These are phyloP conservation scores for Callaeas wilsoni DNA, from an alignment of 2,113 vertebrate genomes.

Conservation along the genomic window DNA sequence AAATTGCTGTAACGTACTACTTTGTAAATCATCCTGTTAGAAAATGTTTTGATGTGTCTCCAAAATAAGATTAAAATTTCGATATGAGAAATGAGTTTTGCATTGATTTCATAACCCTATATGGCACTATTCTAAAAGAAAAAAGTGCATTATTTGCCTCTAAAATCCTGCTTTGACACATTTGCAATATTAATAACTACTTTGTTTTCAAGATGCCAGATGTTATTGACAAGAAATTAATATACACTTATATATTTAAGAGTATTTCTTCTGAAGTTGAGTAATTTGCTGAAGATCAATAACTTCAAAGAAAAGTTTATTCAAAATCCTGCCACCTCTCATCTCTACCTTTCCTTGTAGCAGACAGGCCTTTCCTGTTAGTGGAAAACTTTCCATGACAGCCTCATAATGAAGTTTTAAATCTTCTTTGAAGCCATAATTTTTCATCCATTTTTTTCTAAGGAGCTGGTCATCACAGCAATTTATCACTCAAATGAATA, in stretches of 20 bases:
- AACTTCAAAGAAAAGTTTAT: neutral
- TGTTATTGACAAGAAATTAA: neutral
- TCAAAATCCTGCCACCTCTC: neutral
- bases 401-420: neutral
- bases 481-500: neutral
- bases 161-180: neutral
- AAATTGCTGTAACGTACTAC: neutral
- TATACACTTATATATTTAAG: neutral
- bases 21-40: neutral
- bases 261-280: neutral
- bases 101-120: neutral
- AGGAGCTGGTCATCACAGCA: neutral
- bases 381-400: neutral
- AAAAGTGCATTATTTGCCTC: neutral
- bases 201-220: neutral
- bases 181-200: neutral
- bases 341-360: neutral
- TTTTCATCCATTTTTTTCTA: neutral
- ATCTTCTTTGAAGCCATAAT: neutral
- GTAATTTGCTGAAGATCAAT: neutral
- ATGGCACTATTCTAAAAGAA: neutral
- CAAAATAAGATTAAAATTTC: neutral
- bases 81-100: neutral
- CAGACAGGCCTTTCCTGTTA: neutral
- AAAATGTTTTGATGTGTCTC: neutral